Evolutionary conservation across 1,140 invertebrate genomes (phyloP).

Genomic region (Drosophila ficusphila): DNA sequence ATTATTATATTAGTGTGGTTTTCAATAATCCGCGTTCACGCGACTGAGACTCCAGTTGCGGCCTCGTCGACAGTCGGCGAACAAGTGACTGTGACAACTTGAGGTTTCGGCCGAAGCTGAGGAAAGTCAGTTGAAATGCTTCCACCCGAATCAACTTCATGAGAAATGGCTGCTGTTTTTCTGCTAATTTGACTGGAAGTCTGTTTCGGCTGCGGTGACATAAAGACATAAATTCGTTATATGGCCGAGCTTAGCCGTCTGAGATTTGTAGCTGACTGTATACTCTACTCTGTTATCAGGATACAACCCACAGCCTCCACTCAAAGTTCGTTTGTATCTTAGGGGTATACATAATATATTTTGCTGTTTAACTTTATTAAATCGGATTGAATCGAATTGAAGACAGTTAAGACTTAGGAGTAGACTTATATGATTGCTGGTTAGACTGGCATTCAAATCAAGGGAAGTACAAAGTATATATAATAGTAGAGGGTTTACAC

Average conservation of each 20-base stretch:
- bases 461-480: slow-evolving; percentile 51
- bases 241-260: slow-evolving; percentile 13
- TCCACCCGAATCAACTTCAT: slow-evolving; percentile 4
- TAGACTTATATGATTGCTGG: slow-evolving; percentile 36
- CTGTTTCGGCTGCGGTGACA: slow-evolving; percentile 13
- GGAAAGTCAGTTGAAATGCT: slow-evolving; percentile 14
- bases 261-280: slow-evolving; percentile 8
- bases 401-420: slow-evolving; percentile 65
- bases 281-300: neutral
- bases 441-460: slow-evolving; percentile 65
- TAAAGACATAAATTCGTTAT: slow-evolving; percentile 56
- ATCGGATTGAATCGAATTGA: slow-evolving; percentile 56
- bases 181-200: slow-evolving; percentile 2
- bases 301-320: neutral
- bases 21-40: slow-evolving; percentile 15
- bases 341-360: slow-evolving; percentile 34
- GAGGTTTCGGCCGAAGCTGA: slow-evolving; percentile 8
- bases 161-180: slow-evolving; percentile 10
- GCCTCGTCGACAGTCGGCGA: slow-evolving; percentile 19
- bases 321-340: slow-evolving; percentile 4
- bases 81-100: slow-evolving; percentile 43
- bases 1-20: slow-evolving; percentile 2
- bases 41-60: slow-evolving; percentile 28
- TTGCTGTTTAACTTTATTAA: slow-evolving; percentile 59
- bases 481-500: neutral